phyloP scores from a whole-genome alignment of 2,797 vertebrate species.

The Mareca penelope region DNA sequence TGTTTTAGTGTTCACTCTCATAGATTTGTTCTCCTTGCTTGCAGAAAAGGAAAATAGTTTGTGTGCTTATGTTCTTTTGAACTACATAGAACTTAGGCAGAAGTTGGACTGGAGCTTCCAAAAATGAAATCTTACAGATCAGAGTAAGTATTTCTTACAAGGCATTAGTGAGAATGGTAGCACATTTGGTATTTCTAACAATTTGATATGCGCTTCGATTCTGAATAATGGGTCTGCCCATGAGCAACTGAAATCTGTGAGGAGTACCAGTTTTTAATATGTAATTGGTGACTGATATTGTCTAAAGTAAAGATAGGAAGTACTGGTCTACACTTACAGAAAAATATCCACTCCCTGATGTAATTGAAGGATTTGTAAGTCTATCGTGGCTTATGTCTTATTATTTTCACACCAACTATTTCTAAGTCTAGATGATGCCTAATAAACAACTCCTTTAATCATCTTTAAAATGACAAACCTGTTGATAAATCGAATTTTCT shows the following conservation, averaged over 20 bases:
- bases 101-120: not conserved
- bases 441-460: constrained; percentile 75
- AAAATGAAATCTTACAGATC: not conserved
- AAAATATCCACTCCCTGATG: not conserved
- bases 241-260: not conserved
- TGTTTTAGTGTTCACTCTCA: not conserved
- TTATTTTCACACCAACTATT: constrained; percentile 57
- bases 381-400: constrained; percentile 31
- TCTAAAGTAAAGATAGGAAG: not conserved
- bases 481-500: constrained; percentile 75
- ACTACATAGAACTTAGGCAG: not conserved
- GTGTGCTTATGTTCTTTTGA: not conserved
- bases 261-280: not conserved
- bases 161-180: not conserved
- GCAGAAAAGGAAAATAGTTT: not conserved
- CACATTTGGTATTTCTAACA: not conserved
- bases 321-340: not conserved
- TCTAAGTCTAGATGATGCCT: constrained; percentile 58
- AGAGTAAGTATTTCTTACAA: not conserved
- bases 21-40: not conserved
- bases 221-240: not conserved
- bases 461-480: constrained; percentile 74
- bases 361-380: constrained; percentile 36
- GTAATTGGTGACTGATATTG: not conserved
- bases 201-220: not conserved